Percentiles rank a stretch among this genome's conserved stretches.
Conservation (phyloP, 2,113 vertebrate species). For the Scomber japonicus region DNA sequence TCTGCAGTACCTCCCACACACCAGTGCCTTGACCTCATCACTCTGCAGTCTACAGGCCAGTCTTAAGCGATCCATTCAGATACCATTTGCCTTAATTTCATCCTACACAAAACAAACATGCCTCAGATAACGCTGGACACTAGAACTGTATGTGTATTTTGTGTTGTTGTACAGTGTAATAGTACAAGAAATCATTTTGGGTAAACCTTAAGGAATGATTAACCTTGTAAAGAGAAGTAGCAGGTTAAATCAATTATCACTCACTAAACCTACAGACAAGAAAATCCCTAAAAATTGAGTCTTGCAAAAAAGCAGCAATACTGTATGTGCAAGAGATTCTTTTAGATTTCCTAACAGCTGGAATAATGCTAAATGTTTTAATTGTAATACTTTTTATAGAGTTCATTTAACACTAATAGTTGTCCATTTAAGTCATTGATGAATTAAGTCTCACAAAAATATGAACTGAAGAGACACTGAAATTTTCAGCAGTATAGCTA, state of each 20-base stretch:
- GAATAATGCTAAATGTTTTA: slow-evolving; percentile 23
- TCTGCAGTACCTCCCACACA: slow-evolving; percentile 16
- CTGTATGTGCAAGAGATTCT: background rate
- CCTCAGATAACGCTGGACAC: slow-evolving; percentile 24
- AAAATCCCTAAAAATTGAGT: slow-evolving; percentile 6
- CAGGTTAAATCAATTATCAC: background rate
- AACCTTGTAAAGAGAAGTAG: background rate
- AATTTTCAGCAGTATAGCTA: slow-evolving; percentile 2
- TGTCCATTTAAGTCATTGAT: background rate
- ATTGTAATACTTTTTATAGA: slow-evolving; percentile 3
- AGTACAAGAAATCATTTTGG: slow-evolving; percentile 5
- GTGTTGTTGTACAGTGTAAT: background rate
- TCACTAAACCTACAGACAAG: background rate
- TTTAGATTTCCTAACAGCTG: slow-evolving; percentile 8
- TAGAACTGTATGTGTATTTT: slow-evolving; percentile 9
- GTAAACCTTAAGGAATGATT: background rate
- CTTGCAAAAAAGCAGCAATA: background rate
- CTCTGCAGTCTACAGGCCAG: slow-evolving; percentile 43
- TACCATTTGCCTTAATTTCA: slow-evolving; percentile 54
- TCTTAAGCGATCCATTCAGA: slow-evolving; percentile 17
- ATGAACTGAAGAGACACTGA: background rate
- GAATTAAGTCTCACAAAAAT: background rate
- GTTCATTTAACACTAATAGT: slow-evolving; percentile 5
- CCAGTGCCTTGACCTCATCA: slow-evolving; percentile 57
- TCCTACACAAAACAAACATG: slow-evolving; percentile 15